Base-by-base conservation (phyloP, 2,888 invertebrate species). In the Drosophila testacea region DNA sequence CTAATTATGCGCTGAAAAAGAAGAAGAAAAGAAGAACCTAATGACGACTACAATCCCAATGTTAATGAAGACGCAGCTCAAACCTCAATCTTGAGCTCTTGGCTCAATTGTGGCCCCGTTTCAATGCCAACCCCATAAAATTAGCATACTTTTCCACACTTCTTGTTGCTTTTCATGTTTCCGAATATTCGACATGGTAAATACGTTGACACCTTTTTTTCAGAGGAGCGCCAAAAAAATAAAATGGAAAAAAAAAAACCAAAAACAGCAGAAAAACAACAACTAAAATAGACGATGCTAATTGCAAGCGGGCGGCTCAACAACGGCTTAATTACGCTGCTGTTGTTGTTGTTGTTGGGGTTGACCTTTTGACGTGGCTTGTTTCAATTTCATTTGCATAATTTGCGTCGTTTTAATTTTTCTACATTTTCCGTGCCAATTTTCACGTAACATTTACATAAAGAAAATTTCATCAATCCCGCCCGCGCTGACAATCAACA, bases 141-240 rank as follows among this genome's bases (percentile, higher is more conserved):
- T 85, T 85, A 70, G 69, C 89, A 89, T 85, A 76, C 69, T 82
- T 74, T 73, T 62, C 61, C 50, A 55, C 68, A 62, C 57, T 73
- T 64, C 79, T 79, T 79, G 57, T 68, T 60, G 65, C 52, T 64
- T 73, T 69, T 69, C 57, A 69, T 87, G 79, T 79, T 83, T 67
- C 48, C 59, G 56, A 69, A 71, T 78, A 62, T 56, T 64, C 62
- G 60, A 83, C 77, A 55, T 69, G 77, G 64, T 60, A 79, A 89
- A 81, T 79, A 79, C 72, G 89, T 89, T 85, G 88, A 80, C 89
- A 85, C 89, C 84, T 77, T 81, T 60, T 47, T 52, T 30, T 13
- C 32, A 56, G 28, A 57, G 52, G 47, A 22, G 39, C 11, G 16
- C 50, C 47, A 36, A 46, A 44, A 3, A 30, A 46, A 52, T 41